Percentiles rank a stretch among this genome's conserved stretches.
Conservation (phyloP, 2,797 vertebrate genomes). For the Amazonetta brasiliensis region DNA sequence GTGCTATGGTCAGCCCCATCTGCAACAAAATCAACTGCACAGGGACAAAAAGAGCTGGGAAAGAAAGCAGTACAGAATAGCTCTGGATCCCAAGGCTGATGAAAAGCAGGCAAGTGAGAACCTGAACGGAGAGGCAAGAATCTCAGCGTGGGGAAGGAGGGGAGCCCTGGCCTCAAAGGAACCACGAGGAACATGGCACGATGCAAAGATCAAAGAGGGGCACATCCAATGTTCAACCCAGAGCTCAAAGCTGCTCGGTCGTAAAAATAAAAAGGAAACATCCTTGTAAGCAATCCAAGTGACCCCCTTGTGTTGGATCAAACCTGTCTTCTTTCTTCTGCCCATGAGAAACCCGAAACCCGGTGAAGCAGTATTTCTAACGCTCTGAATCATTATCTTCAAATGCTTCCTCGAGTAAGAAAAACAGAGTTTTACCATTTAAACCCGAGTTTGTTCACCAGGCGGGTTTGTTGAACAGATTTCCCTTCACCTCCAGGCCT, state of each 20-base stretch:
- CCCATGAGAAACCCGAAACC: neutral
- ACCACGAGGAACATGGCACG: neutral
- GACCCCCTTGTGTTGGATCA: neutral
- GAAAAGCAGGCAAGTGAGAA: neutral
- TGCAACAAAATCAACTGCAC: neutral
- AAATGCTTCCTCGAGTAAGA: neutral
- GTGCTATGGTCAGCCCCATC: neutral
- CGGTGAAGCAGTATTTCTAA: neutral
- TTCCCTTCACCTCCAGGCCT: neutral
- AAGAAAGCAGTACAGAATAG: neutral
- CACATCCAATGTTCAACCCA: neutral
- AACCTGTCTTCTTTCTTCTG: neutral
- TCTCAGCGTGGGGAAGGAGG: neutral
- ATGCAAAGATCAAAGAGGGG: neutral
- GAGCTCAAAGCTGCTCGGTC: neutral
- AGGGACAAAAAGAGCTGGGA: neutral
- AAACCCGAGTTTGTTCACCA: neutral
- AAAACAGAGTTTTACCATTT: neutral
- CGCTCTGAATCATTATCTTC: neutral
- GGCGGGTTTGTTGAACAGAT: neutral
- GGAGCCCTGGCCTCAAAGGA: neutral
- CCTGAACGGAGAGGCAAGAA: neutral
- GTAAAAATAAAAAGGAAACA: neutral
- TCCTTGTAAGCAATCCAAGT: neutral
- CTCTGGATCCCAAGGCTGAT: neutral